Evolutionary conservation across 2,888 invertebrate genomes (phyloP).

Genomic region (Trachelus tabidus): DNA sequence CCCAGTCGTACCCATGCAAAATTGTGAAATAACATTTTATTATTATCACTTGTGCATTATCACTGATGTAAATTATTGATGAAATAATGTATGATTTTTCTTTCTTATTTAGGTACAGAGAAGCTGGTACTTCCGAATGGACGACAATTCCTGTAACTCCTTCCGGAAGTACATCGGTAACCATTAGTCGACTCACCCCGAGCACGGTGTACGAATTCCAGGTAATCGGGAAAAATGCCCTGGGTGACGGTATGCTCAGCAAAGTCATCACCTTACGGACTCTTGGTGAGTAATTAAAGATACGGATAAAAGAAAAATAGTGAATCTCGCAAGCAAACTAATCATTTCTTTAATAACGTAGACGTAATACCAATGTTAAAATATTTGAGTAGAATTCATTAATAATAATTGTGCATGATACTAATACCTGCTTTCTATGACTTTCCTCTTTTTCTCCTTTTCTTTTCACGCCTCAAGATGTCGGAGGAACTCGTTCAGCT

Average conservation of each 20-base stretch:
- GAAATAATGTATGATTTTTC: background rate
- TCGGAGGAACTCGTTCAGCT: constrained; percentile 51
- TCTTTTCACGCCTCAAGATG: constrained; percentile 38
- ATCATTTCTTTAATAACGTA: background rate
- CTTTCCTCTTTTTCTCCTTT: constrained; percentile 3
- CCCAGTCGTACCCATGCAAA: background rate
- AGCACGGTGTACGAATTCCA: constrained; percentile 96
- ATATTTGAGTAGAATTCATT: background rate
- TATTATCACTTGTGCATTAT: background rate
- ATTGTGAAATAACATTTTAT: background rate
- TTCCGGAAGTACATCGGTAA: constrained; percentile 84
- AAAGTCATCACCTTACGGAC: constrained; percentile 91
- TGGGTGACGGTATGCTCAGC: constrained; percentile 97
- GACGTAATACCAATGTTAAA: background rate
- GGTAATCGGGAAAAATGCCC: constrained; percentile 93
- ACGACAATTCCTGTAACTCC: constrained; percentile 93
- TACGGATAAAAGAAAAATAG: background rate
- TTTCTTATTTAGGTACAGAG: constrained; percentile 74
- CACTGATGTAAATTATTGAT: background rate
- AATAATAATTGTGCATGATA: background rate
- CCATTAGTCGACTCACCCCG: constrained; percentile 90
- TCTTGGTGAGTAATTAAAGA: constrained; percentile 74
- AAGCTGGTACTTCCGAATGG: constrained; percentile 90
- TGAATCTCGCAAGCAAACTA: background rate
- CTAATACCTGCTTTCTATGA: background rate